Evolutionary conservation across 2,888 invertebrate genomes (phyloP), one percentile per base, ranked within the genome.

Genomic region (Liopterus haemorrhoidalis): DNA sequence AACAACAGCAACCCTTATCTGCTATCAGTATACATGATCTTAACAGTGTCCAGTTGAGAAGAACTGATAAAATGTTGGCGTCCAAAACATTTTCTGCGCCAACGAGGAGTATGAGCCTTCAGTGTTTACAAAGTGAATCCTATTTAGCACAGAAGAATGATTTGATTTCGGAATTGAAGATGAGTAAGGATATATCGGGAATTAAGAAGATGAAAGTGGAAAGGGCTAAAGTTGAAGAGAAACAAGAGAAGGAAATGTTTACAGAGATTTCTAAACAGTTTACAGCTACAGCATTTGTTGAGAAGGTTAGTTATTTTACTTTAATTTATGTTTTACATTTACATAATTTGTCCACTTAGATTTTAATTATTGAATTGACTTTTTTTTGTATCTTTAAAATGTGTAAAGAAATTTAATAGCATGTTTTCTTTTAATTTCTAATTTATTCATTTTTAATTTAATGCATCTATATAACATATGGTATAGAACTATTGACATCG

Each of bases 161-260:
- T 66, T 70, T 94, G 35, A 93, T 94, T 51, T 92, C 91, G 33
- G 94, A 94, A 63, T 70, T 94, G 49, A 93, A 93, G 68, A 81
- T 89, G 73, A 90, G 91, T 31, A 91, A 85, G 66, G 91, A 93
- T 64, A 89, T 92, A 50, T 85, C 88, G 1, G 93, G 93, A n/a
- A 91, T 94, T 41, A 87, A 86, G 68, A 92, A 92, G 67, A 69
- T 92, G 75, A 93, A 92, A 67, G 88, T 91, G 54, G 91, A 92
- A 68, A 78, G 87, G 53, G 86, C 87, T 16, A 84, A 89, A 62
- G 78, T 85, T 52, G 90, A 91, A 65, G 86, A 85, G 60, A 78
- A 80, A 37, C 79, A 82, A 59, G 90, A 90, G 55, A 86, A 88
- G 66, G 84, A 85, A 64, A 78, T 88, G 47, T 85, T 84, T 63